Conservation (phyloP, 2,113 vertebrate species). For the Gnathonemus echidnorhynchus region DNA sequence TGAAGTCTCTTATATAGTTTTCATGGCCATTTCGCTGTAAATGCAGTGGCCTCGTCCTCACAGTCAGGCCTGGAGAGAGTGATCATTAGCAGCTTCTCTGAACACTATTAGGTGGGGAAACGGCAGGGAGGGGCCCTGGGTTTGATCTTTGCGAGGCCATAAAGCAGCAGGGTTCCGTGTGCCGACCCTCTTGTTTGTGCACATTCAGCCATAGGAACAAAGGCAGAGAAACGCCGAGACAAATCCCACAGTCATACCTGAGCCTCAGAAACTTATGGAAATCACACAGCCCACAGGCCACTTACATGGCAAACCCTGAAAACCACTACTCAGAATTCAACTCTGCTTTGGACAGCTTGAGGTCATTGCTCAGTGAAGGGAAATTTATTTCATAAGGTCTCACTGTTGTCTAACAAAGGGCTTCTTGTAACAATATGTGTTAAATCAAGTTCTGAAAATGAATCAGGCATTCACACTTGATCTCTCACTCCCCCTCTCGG, state of each 20-base stretch:
- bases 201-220: no score
- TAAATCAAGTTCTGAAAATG: background rate
- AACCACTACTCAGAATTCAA: background rate
- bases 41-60: background rate
- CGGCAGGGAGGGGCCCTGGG: background rate
- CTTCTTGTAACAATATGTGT: constrained; percentile 8
- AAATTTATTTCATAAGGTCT: background rate
- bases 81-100: background rate
- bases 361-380: background rate
- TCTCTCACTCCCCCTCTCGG: background rate
- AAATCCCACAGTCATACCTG: background rate
- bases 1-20: background rate
- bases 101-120: background rate
- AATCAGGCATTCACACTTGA: background rate
- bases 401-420: background rate
- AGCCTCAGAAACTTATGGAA: background rate
- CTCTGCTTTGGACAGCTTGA: background rate
- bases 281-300: background rate
- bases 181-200: background rate
- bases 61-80: background rate
- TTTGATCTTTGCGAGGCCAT: constrained; percentile 4
- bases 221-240: background rate
- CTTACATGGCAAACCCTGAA: background rate
- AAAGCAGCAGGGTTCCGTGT: background rate
- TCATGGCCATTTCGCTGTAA: background rate